A percentile compares a stretch with the other conserved stretches of the same genome.
Evolutionary conservation across 1,140 invertebrate species (phyloP).

Genomic region (Drosophila albomicans): DNA sequence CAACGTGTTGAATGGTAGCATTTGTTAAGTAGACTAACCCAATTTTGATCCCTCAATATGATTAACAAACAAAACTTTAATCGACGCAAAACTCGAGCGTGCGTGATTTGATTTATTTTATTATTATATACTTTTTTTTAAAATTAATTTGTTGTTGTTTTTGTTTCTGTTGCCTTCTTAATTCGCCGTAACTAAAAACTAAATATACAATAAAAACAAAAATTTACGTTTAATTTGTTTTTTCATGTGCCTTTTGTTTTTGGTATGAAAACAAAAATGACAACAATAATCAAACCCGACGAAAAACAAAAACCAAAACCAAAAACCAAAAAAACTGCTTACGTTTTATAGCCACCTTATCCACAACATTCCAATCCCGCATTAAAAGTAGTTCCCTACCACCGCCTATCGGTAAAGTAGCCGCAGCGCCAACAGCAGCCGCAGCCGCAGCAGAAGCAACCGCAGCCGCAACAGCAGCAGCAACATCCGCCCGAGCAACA

Average conservation of each 20-base stretch:
- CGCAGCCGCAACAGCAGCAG: slow-evolving; percentile 54
- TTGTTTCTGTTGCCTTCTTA: slow-evolving; percentile 57
- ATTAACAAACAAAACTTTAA: slow-evolving; percentile 34
- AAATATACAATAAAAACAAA: slow-evolving; percentile 54
- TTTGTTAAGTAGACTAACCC: slow-evolving; percentile 63
- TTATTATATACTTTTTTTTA: slow-evolving; percentile 12
- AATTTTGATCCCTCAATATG: slow-evolving; percentile 32
- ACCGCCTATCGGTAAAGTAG: slow-evolving; percentile 83
- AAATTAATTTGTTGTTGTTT: slow-evolving; percentile 29
- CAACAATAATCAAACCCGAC: slow-evolving; percentile 33
- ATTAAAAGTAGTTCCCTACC: slow-evolving; percentile 86
- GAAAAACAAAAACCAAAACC: slow-evolving; percentile 37
- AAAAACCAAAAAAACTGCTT: slow-evolving; percentile 66
- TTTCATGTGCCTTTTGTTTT: slow-evolving; percentile 75
- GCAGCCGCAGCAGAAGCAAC: slow-evolving; percentile 51
- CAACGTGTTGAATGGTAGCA: slow-evolving; percentile 14
- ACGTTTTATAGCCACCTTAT: slow-evolving; percentile 86
- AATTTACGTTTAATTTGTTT: slow-evolving; percentile 59
- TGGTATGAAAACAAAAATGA: slow-evolving; percentile 52
- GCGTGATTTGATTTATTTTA: not conserved
- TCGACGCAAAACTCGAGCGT: slow-evolving; percentile 21
- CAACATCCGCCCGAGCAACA: slow-evolving; percentile 55
- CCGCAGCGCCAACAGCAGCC: slow-evolving; percentile 70
- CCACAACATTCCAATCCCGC: slow-evolving; percentile 85
- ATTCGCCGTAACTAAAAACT: slow-evolving; percentile 35